Evolutionary conservation across 2,113 vertebrate genomes (phyloP).

Genomic region (Saccopteryx bilineata): DNA sequence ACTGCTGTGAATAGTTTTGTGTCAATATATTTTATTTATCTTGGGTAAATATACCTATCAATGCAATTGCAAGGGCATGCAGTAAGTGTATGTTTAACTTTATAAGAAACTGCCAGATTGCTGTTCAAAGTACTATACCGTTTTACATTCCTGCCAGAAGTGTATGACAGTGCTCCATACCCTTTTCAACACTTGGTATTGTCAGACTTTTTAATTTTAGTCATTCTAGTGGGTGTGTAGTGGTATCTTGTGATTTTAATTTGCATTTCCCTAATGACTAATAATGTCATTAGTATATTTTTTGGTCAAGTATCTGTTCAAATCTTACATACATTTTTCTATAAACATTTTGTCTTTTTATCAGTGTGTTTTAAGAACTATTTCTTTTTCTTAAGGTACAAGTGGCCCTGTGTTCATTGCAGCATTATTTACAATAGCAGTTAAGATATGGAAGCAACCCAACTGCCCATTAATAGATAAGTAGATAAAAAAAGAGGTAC

Average conservation of each 20-base stretch:
- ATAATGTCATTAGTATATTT: neutral
- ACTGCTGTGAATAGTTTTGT: constrained; percentile 20
- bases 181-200: neutral
- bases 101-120: neutral
- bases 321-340: neutral
- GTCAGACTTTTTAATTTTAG: neutral
- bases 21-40: neutral
- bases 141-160: neutral
- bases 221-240: neutral
- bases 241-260: neutral
- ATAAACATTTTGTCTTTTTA: neutral
- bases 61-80: neutral
- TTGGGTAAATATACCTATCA: neutral
- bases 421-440: no score
- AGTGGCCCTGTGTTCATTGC: neutral
- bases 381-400: constrained; percentile 16
- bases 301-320: neutral
- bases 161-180: neutral
- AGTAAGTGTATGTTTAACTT: neutral
- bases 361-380: neutral
- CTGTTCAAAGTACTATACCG: neutral
- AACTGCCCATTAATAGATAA: no score
- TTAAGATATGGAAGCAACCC: no score
- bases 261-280: neutral
- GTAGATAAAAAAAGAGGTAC: no score